These are phyloP conservation scores for Tamandua tetradactyla DNA, from an alignment of 2,797 vertebrate genomes.

Conservation along the genomic window DNA sequence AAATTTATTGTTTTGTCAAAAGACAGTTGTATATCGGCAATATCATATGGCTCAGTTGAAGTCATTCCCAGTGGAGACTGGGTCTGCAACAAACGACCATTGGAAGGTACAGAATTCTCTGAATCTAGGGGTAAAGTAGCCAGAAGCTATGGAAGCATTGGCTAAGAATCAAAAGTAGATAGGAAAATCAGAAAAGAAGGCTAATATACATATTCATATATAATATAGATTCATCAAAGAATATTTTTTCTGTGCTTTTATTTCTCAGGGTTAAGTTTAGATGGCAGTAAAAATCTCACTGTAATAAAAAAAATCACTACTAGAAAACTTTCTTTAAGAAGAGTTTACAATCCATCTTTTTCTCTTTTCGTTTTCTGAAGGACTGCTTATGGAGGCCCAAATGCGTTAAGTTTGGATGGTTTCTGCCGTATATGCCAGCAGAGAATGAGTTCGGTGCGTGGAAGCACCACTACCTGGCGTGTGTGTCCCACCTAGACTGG, in stretches of 20 bases:
- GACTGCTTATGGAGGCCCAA: constrained; percentile 90
- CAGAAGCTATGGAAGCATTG: not conserved
- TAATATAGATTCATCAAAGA: not conserved
- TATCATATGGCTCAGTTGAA: not conserved
- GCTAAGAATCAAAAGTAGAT: not conserved
- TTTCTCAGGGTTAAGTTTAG: constrained; percentile 22
- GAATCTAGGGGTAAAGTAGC: not conserved
- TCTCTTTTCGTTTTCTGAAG: constrained; percentile 74
- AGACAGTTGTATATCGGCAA: not conserved
- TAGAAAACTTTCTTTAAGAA: not conserved
- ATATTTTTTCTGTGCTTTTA: not conserved
- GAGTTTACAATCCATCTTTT: not conserved
- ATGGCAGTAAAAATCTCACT: not conserved
- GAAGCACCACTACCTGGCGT: constrained; percentile 89
- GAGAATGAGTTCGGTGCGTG: constrained; percentile 87
- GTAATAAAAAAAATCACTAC: not conserved
- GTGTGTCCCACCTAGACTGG: constrained; percentile 85
- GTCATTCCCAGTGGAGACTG: not conserved
- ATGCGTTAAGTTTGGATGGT: constrained; percentile 88
- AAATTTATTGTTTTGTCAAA: constrained; percentile 3
- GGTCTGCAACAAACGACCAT: not conserved
- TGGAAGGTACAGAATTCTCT: not conserved
- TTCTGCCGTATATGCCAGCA: constrained; percentile 87
- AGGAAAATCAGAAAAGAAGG: not conserved
- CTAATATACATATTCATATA: not conserved